Conservation (phyloP, 2,888 invertebrate species). For the Epistrophe eligans region DNA sequence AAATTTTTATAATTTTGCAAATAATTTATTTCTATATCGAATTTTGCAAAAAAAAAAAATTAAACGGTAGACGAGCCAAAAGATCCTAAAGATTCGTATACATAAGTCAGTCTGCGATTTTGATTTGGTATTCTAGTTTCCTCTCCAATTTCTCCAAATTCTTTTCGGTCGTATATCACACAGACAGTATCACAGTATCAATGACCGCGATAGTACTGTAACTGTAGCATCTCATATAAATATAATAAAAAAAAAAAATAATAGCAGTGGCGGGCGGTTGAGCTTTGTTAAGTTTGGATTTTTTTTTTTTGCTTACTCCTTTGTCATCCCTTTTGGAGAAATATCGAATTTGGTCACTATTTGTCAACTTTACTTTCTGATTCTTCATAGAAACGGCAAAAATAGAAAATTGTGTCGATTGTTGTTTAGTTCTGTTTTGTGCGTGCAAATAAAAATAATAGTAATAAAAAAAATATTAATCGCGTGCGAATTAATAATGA, state of each 20-base stretch:
- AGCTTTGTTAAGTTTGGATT: conserved; percentile 5
- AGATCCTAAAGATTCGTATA: conserved; percentile 11
- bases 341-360: neutral
- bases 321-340: conserved; percentile 11
- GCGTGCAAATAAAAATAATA: conserved; percentile 17
- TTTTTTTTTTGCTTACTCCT: neutral
- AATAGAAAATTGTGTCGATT: conserved; percentile 15
- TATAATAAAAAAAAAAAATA: too few species aligned
- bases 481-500: conserved; percentile 54
- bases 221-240: conserved; percentile 22
- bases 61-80: conserved; percentile 31
- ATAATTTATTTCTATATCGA: neutral
- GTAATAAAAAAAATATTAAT: conserved; percentile 8
- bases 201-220: conserved; percentile 62
- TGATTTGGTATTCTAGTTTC: neutral
- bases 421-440: neutral
- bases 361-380: conserved; percentile 19
- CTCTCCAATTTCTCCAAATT: conserved; percentile 46
- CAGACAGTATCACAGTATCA: conserved; percentile 54
- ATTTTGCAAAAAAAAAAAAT: neutral
- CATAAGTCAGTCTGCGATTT: conserved; percentile 19
- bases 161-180: conserved; percentile 31
- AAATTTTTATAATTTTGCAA: neutral
- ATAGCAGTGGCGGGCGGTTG: conserved; percentile 1
- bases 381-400: neutral